Base-by-base conservation (phyloP, 2,113 vertebrate species). In the Oenanthe melanoleuca region DNA sequence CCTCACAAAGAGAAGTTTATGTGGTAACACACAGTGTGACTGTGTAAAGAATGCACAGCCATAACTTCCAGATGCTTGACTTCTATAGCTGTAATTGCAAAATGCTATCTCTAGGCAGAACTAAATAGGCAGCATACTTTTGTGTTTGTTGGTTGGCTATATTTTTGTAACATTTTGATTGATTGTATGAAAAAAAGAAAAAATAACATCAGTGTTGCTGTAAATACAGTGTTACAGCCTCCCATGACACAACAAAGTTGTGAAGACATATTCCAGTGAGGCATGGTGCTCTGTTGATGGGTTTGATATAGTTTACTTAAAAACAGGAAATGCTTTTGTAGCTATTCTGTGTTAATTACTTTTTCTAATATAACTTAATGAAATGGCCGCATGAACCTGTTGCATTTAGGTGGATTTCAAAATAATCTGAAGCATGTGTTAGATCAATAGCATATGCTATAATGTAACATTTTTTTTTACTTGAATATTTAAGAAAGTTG, bases 231-330 rank as follows among this genome's bases (percentile, higher is more conserved):
- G 24, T 80, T 80, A 7, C 1, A 1, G 63, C 53, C n/a, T 65
- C 31, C 55, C 11, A 5, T 59, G 56, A 21, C 22, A 53, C 8
- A 25, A 31, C 16, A 19, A 25, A 40, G 13, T 31, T 8, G 37
- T 44, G 44, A 70, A 73, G 59, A 75, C 9, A 12, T 60, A 71
- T 0, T 87, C 22, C 0, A 2, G 0, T n/a, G 47, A 74, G 42
- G 56, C 3, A 9, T 24, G 61, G 33, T 70, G 70, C 28, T 63
- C 38, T 71, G 52, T 47, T 91, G 8, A n/a, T 80, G 37, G 3
- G 3, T 84, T 77, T 73, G 20, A 45, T 61, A 63, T 18, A n/a
- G 31, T 86, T 72, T 25, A 70, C 37, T 33, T 86, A 28, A 77
- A 91, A 65, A 65, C 15, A 38, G 55, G 33, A 80, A 60, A 59